These are phyloP conservation scores for Probosciger aterrimus DNA, from an alignment of 2,113 vertebrate genomes.

Conservation along the genomic window DNA sequence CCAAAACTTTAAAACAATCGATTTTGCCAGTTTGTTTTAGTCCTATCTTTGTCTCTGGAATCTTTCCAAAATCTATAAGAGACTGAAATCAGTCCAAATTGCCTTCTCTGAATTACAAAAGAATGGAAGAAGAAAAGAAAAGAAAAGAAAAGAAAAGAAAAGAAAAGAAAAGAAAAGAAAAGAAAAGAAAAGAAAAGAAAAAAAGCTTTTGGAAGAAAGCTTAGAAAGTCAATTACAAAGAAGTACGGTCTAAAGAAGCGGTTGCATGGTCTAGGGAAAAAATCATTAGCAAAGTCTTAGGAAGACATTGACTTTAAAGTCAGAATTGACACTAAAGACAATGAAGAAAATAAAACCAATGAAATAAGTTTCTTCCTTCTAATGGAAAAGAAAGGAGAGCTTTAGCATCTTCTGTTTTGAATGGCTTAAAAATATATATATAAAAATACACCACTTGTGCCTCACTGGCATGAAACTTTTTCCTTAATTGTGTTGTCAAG, in stretches of 20 bases:
- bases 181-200: too few species aligned
- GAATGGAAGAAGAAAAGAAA: not conserved
- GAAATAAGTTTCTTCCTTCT: not conserved
- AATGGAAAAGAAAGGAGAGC: not conserved
- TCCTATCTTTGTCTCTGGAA: constrained; percentile 1
- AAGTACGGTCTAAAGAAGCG: not conserved
- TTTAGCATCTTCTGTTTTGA: not conserved
- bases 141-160: not conserved
- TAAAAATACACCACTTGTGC: not conserved
- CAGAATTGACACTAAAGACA: not conserved
- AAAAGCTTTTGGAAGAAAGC: not conserved
- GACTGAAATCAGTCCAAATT: not conserved
- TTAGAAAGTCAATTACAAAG: constrained; percentile 13
- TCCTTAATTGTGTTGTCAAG: not conserved
- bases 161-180: too few species aligned
- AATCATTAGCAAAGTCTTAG: not conserved
- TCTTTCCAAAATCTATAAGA: constrained; percentile 36
- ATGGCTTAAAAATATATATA: not conserved
- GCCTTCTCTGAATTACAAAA: constrained; percentile 11
- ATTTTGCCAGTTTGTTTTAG: not conserved
- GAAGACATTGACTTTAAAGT: not conserved
- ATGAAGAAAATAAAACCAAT: not conserved
- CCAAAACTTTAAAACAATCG: constrained; percentile 5
- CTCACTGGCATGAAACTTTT: not conserved
- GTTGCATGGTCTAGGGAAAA: not conserved